A percentile compares a stretch with the other conserved stretches of the same genome.
phyloP scores from a whole-genome alignment of 2,888 invertebrate genomes.

The Noctua comes region DNA sequence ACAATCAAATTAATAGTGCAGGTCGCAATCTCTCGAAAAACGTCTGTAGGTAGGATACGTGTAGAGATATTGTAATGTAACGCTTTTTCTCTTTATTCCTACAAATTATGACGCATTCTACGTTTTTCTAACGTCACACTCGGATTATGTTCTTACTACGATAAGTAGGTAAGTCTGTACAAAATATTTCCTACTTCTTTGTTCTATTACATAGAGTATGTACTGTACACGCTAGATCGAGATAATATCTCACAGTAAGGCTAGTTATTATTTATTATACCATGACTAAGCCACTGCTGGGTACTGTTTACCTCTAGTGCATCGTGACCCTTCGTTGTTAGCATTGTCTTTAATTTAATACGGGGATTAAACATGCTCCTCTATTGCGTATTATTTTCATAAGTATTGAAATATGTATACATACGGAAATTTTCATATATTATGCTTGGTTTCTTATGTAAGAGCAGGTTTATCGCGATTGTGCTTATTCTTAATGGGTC shows the following conservation, averaged over 20 bases:
- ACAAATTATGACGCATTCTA: conserved; percentile 14
- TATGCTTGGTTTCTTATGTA: conserved; percentile 31
- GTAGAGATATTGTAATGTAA: not conserved
- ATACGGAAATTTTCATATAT: conserved; percentile 38
- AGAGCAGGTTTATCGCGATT: conserved; percentile 34
- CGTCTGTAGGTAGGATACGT: not conserved
- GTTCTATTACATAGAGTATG: conserved; percentile 39
- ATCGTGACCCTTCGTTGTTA: conserved; percentile 37
- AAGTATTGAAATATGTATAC: conserved; percentile 37
- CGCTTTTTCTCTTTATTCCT: conserved; percentile 7
- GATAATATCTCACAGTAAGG: conserved; percentile 55
- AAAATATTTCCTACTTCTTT: conserved; percentile 68
- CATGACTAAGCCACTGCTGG: conserved; percentile 55
- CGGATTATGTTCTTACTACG: conserved; percentile 36
- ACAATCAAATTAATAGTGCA: not conserved
- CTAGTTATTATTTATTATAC: conserved; percentile 41
- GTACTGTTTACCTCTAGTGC: conserved; percentile 11
- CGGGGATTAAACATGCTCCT: conserved; percentile 20
- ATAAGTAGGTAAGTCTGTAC: conserved; percentile 32
- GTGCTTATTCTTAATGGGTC: conserved; percentile 33
- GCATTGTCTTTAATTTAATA: conserved; percentile 41
- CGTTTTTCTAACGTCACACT: conserved; percentile 36
- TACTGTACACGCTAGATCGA: conserved; percentile 43
- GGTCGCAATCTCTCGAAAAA: not conserved
- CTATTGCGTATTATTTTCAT: conserved; percentile 36